phyloP scores from a whole-genome alignment of 1,140 invertebrate genomes.

The Elymnias hypermnestra region DNA sequence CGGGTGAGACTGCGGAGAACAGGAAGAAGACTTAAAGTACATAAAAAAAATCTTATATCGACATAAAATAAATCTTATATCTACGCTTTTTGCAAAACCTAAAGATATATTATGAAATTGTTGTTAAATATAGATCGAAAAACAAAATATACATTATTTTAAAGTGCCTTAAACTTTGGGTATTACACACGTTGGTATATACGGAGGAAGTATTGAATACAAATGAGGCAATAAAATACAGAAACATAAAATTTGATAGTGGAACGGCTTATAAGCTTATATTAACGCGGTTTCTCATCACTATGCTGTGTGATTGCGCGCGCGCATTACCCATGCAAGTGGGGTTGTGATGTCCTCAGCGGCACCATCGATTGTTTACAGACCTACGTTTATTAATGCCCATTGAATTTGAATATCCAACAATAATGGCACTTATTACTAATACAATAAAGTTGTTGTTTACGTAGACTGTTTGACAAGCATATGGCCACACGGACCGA shows the following conservation, averaged over 20 bases:
- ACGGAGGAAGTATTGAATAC: slow-evolving; percentile 54
- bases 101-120: too few relatives aligned
- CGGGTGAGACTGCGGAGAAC: too few relatives aligned
- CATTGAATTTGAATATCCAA: slow-evolving; percentile 26
- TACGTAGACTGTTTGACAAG: background rate
- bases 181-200: slow-evolving; percentile 16
- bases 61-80: too few relatives aligned
- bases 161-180: too few relatives aligned
- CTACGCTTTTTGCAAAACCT: too few relatives aligned
- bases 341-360: slow-evolving; percentile 39
- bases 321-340: slow-evolving; percentile 61
- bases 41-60: too few relatives aligned
- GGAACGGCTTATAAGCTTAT: slow-evolving; percentile 37
- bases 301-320: slow-evolving; percentile 49
- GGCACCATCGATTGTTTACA: slow-evolving; percentile 66
- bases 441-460: slow-evolving; percentile 19
- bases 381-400: slow-evolving; percentile 31
- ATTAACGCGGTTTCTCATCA: slow-evolving; percentile 51
- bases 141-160: too few relatives aligned
- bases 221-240: slow-evolving; percentile 53
- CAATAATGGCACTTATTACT: slow-evolving; percentile 36
- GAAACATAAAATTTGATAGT: slow-evolving; percentile 58
- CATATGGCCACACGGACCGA: slow-evolving; percentile 44
- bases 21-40: too few relatives aligned
- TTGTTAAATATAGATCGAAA: too few relatives aligned